Evolutionary conservation across 2,888 invertebrate species (phyloP).

Genomic region (Ischnus inquisitorius): DNA sequence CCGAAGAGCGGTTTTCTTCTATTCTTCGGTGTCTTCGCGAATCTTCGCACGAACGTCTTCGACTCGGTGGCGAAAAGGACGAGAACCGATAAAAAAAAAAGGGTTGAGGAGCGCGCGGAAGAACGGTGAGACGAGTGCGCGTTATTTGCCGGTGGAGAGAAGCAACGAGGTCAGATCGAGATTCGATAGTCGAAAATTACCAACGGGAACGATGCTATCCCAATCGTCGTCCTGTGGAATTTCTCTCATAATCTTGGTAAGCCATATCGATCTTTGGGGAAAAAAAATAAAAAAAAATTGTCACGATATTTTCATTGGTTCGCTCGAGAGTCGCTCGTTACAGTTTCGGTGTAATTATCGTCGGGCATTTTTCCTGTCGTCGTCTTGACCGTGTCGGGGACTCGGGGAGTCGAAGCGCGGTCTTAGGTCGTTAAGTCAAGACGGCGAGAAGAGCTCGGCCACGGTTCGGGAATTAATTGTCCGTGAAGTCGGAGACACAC

Average conservation of each 20-base stretch:
- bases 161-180: constrained; percentile 37
- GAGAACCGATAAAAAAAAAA: background rate
- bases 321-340: constrained; percentile 4
- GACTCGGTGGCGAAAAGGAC: constrained; percentile 26
- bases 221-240: constrained; percentile 36
- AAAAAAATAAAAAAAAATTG: constrained; percentile 14
- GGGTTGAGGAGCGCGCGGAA: constrained; percentile 12
- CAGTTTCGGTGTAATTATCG: constrained; percentile 30
- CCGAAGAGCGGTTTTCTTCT: constrained; percentile 33
- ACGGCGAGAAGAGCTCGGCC: constrained; percentile 30
- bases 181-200: constrained; percentile 21
- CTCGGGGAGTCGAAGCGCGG: constrained; percentile 48
- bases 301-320: constrained; percentile 2
- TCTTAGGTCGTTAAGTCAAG: constrained; percentile 62
- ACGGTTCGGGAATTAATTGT: constrained; percentile 61
- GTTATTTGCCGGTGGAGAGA: constrained; percentile 36
- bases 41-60: constrained; percentile 20
- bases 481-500: constrained; percentile 58
- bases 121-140: constrained; percentile 5
- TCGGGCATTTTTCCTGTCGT: constrained; percentile 2
- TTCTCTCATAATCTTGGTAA: constrained; percentile 63
- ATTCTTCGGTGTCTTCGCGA: constrained; percentile 10
- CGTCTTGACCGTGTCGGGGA: constrained; percentile 60
- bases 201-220: constrained; percentile 30
- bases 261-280: constrained; percentile 18